Evolutionary conservation across 2,797 vertebrate genomes (phyloP), one percentile per base, ranked within the genome.

Genomic region (Pygocentrus nattereri): DNA sequence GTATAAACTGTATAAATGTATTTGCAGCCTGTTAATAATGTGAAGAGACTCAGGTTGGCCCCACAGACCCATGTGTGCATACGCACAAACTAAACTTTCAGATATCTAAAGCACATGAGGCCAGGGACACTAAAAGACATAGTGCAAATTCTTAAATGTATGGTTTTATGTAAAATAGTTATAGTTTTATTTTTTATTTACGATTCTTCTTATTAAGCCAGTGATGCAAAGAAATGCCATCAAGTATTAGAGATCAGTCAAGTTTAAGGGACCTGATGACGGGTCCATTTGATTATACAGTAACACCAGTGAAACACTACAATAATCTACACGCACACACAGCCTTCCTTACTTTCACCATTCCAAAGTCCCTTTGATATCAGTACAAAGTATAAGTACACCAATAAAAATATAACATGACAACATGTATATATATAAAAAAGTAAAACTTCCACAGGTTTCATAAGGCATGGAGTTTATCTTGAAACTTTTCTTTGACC

Each of bases 171-270:
- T 85, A 74, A 81, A 79, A 85, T 78, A 64, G 77, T 73, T 52
- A 88, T 82, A 65, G 18, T 76, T 87, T 89, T 44, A n/a, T n/a
- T 44, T 44, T 44, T 92, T 87, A 77, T 82, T 86, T 84, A 80
- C 90, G 85, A 88, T 82, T 78, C 77, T 79, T 82, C 27, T 86
- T 74, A 34, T 61, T 88, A 88, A 93, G 88, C 86, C 87, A 90
- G 90, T 70, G 87, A 92, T 87, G 87, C 89, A 90, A 86, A 93
- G 89, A 91, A 90, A 90, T 89, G 90, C 86, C 87, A 92, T 94
- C 93, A 93, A 92, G 91, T 93, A 93, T 91, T 90, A 93, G 91
- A 92, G 85, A 93, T 92, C 92, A 92, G 93, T 94, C 93, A 94
- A 92, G 93, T 94, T 92, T 73, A 90, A 86, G 84, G 91, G 65